Evolutionary conservation across 2,888 invertebrate genomes (phyloP).

Genomic region (Aethes cnicana): DNA sequence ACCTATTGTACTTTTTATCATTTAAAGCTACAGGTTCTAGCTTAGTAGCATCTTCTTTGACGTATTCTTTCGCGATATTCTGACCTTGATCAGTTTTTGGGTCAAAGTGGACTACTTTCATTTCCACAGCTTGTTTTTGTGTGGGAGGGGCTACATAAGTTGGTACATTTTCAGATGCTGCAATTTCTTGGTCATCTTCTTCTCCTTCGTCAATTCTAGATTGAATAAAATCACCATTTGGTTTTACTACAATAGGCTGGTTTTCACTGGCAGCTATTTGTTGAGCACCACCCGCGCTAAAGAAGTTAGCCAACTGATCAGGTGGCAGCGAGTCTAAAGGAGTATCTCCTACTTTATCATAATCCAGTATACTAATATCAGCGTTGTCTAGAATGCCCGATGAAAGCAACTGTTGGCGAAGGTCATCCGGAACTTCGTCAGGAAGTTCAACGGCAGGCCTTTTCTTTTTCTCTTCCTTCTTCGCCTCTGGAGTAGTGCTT

Average conservation of each 20-base stretch:
- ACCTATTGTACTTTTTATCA: slow-evolving; percentile 90
- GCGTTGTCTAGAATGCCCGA: slow-evolving; percentile 94
- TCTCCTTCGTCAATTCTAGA: slow-evolving; percentile 73
- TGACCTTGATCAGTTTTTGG: slow-evolving; percentile 88
- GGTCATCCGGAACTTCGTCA: slow-evolving; percentile 94
- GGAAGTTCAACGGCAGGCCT: slow-evolving; percentile 85
- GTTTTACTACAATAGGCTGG: slow-evolving; percentile 85
- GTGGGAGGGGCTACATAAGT: slow-evolving; percentile 58
- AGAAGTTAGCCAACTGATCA: slow-evolving; percentile 93
- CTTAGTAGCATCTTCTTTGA: slow-evolving; percentile 87
- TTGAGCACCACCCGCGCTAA: slow-evolving; percentile 90
- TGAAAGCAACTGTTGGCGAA: slow-evolving; percentile 90
- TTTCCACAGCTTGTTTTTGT: slow-evolving; percentile 85
- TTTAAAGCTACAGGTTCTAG: slow-evolving; percentile 89
- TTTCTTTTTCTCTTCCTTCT: slow-evolving; percentile 81
- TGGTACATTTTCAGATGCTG: slow-evolving; percentile 79
- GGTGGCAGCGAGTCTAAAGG: slow-evolving; percentile 91
- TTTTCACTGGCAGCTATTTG: slow-evolving; percentile 88
- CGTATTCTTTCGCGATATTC: slow-evolving; percentile 86
- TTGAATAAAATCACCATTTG: slow-evolving; percentile 83
- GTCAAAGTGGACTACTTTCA: slow-evolving; percentile 93
- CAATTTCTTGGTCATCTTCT: slow-evolving; percentile 80
- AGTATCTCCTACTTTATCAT: slow-evolving; percentile 93
- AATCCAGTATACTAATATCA: slow-evolving; percentile 93
- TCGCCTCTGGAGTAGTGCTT: slow-evolving; percentile 64